Evolutionary conservation across 2,888 invertebrate genomes (phyloP), one percentile per base, ranked within the genome.

Genomic region (Helleia helle): DNA sequence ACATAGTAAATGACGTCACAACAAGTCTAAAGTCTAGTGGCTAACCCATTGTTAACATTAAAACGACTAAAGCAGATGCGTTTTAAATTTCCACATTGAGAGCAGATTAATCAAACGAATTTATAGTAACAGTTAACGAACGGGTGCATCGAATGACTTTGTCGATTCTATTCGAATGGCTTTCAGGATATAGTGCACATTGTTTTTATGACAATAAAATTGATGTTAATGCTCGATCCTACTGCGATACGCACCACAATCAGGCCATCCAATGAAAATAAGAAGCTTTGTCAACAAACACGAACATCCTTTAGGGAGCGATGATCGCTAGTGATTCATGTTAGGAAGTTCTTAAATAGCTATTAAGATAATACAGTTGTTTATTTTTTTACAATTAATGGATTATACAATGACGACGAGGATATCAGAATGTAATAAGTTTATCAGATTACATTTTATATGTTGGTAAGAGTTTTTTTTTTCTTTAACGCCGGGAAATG

Each of bases 241-340:
- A 66, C 79, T 60, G 64, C 61, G 59, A 69, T 79, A 76, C 77
- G 71, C 42, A 46, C 54, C 49, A 65, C 67, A 71, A 72, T 72
- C 66, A 63, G 69, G 66, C 65, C 66, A 62, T 69, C 60, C 59
- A 66, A 66, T 56, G 49, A 61, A 64, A 66, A 68, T 54, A 51
- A 54, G 54, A 53, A 65, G 56, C 52, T 68, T 61, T 59, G 58
- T 59, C 62, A 74, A 76, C 65, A 81, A 80, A 79, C 72, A 71
- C 48, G 55, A 59, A 61, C 71, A 66, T 71, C 74, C 74, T 67
- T 59, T 57, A 44, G 62, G 67, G 75, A 62, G 63, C 75, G 66
- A 61, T 61, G 79, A 42, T 70, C 77, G 59, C 50, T 49, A 49
- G 41, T 48, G 43, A 34, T 41, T 45, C 44, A 42, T 43, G 47